Evolutionary conservation across 23 tunicate genomes (phyloP).

Genomic region (Trididemnum miniatum): DNA sequence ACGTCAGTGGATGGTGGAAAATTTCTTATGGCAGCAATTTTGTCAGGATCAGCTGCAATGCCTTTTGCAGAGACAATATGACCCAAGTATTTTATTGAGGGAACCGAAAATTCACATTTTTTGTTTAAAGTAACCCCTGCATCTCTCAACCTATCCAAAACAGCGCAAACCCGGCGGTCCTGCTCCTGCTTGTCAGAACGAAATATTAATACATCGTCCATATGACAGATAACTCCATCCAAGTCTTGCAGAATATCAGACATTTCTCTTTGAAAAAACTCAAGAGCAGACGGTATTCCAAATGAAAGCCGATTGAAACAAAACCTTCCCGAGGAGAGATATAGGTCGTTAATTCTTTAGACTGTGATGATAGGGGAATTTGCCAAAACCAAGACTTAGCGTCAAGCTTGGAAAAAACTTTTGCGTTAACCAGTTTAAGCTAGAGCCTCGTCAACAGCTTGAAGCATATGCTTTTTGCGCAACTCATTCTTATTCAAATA

Average conservation of each 20-base stretch:
- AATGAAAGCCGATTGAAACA: neutral
- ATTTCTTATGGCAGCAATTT: neutral
- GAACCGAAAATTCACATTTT: conserved; percentile 8
- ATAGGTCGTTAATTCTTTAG: neutral
- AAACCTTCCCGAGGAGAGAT: neutral
- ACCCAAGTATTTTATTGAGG: neutral
- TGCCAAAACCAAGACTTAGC: neutral
- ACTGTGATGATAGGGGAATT: neutral
- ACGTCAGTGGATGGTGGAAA: neutral
- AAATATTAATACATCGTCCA: neutral
- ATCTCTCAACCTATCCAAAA: neutral
- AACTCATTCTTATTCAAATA: neutral
- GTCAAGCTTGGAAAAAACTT: neutral
- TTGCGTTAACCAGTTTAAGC: neutral
- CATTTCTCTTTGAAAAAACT: neutral
- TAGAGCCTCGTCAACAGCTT: neutral
- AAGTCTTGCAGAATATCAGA: neutral
- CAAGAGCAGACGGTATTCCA: neutral
- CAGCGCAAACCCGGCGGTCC: neutral
- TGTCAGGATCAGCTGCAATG: neutral
- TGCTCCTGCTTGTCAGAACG: neutral
- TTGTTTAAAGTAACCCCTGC: neutral
- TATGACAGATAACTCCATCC: neutral
- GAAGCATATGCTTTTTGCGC: neutral
- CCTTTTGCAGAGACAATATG: neutral